A percentile compares a stretch with the other conserved stretches of the same genome.
phyloP scores from a whole-genome alignment of 1,140 invertebrate genomes.

The Akabosia matsudoensis region DNA sequence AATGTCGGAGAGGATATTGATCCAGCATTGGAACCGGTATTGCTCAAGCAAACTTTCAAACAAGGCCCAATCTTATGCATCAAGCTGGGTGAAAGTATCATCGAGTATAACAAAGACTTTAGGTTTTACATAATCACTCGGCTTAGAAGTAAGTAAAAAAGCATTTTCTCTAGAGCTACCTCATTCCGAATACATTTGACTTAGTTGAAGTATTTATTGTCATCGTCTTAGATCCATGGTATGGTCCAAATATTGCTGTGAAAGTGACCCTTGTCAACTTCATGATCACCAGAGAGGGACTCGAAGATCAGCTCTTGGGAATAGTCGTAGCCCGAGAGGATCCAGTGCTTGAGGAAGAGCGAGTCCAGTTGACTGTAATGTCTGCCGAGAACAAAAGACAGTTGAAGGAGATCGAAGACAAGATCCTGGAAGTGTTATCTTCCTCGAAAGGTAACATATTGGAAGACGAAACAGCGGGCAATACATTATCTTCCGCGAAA shows the following conservation, averaged over 20 bases:
- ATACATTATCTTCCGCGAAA: slow-evolving; percentile 65
- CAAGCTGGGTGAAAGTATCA: slow-evolving; percentile 54
- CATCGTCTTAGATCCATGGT: too few relatives aligned
- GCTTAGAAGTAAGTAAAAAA: too few relatives aligned
- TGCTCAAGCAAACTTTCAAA: slow-evolving; percentile 58
- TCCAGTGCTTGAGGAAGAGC: slow-evolving; percentile 65
- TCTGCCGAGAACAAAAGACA: slow-evolving; percentile 63
- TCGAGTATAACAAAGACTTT: slow-evolving; percentile 79
- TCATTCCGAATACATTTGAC: too few relatives aligned
- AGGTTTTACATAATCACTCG: slow-evolving; percentile 68
- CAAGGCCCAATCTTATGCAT: slow-evolving; percentile 58
- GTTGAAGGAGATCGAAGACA: slow-evolving; percentile 65
- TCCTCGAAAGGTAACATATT: slow-evolving; percentile 64
- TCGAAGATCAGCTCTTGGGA: slow-evolving; percentile 69
- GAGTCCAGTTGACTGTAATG: slow-evolving; percentile 61
- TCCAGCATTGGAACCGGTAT: slow-evolving; percentile 56
- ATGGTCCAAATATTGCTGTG: slow-evolving; percentile 66
- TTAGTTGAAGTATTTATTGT: too few relatives aligned
- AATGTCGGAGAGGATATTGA: slow-evolving; percentile 58
- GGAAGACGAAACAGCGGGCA: slow-evolving; percentile 67
- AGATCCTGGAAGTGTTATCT: slow-evolving; percentile 62
- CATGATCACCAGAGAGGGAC: slow-evolving; percentile 61
- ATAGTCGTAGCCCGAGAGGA: slow-evolving; percentile 68
- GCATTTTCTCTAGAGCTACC: too few relatives aligned
- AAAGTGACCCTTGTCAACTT: slow-evolving; percentile 69